These are phyloP conservation scores for Sclerurus mexicanus DNA, from an alignment of 2,113 vertebrate species.

Conservation along the genomic window DNA sequence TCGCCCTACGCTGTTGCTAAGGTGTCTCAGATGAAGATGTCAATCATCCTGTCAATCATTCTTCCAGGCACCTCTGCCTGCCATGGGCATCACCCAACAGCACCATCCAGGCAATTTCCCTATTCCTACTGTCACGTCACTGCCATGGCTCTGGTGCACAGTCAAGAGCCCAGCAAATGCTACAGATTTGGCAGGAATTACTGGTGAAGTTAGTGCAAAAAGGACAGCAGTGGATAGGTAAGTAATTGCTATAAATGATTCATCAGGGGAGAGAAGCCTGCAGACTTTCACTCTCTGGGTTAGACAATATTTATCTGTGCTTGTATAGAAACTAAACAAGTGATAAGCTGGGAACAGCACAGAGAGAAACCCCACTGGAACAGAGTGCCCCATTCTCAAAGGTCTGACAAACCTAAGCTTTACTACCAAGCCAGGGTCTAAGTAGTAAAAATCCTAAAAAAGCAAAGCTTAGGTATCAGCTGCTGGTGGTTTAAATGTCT, in stretches of 20 bases:
- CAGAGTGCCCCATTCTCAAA: not conserved
- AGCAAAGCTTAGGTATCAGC: not conserved
- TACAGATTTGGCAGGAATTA: not conserved
- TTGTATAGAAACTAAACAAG: not conserved
- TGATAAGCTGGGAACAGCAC: not conserved
- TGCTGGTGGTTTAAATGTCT: not conserved
- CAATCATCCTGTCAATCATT: not conserved
- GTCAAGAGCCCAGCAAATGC: not conserved
- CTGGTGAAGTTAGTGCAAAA: not conserved
- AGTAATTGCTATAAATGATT: not conserved
- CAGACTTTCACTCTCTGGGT: not conserved
- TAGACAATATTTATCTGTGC: not conserved
- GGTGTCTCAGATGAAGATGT: not conserved
- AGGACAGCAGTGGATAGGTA: not conserved
- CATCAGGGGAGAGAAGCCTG: not conserved
- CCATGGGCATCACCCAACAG: rapidly evolving
- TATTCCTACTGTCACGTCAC: not conserved
- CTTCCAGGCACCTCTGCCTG: rapidly evolving
- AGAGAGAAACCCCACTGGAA: not conserved
- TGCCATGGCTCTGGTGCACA: not conserved
- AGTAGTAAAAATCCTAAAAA: not conserved
- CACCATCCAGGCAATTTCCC: not conserved
- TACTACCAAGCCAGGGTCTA: not conserved
- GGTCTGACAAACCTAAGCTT: not conserved
- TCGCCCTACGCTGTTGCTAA: not conserved